Evolutionary conservation across 1,140 invertebrate species (phyloP).

Genomic region (Heliothis virescens): DNA sequence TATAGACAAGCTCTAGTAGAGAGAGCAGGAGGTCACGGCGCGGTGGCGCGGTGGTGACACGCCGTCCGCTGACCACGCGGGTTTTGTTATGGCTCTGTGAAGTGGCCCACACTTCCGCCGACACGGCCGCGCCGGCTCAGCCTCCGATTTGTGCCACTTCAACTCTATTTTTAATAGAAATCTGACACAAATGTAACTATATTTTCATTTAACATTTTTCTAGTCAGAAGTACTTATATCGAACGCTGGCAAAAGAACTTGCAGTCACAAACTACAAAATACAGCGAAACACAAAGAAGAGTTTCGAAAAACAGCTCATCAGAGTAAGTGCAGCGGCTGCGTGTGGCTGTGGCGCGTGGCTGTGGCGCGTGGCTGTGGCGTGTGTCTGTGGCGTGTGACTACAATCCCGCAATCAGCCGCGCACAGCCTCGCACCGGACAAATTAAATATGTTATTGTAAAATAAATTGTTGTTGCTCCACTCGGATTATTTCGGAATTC

Average conservation of each 20-base stretch:
- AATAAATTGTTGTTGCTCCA: slow-evolving; percentile 27
- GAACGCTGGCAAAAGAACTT: no score
- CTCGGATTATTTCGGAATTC: slow-evolving; percentile 30
- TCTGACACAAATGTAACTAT: slow-evolving; percentile 7
- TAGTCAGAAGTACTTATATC: background rate
- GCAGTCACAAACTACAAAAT: background rate
- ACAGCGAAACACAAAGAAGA: background rate
- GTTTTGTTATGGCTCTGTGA: background rate
- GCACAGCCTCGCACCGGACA: background rate
- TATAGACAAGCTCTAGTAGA: no score
- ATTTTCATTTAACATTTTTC: background rate
- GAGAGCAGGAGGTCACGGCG: no score
- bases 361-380: background rate
- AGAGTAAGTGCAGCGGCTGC: background rate
- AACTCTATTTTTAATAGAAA: slow-evolving; percentile 27
- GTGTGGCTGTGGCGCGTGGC: background rate
- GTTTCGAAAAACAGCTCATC: background rate
- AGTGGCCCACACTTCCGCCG: slow-evolving; percentile 17
- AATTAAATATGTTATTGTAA: slow-evolving; percentile 39
- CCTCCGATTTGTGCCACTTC: background rate
- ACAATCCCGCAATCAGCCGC: slow-evolving; percentile 10
- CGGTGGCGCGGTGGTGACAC: background rate
- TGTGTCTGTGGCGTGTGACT: background rate
- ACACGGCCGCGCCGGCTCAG: background rate
- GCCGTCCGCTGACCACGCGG: background rate